phyloP scores from a whole-genome alignment of 2,888 invertebrate genomes.

The Galeruca laticollis region DNA sequence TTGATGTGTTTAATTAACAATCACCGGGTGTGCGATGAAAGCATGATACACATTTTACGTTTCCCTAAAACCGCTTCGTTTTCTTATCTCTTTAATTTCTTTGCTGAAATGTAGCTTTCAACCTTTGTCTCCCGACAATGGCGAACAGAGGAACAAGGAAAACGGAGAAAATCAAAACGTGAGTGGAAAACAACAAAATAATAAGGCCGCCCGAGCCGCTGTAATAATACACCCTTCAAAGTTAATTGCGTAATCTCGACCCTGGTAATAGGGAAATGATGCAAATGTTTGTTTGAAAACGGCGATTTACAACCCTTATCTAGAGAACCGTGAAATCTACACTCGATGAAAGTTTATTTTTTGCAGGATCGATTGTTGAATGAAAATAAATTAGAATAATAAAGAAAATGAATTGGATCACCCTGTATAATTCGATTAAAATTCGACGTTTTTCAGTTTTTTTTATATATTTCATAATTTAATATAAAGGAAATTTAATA shows the following conservation, averaged over 20 bases:
- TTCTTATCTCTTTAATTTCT: background rate
- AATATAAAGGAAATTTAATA: too few relatives aligned
- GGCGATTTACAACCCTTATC: slow-evolving; percentile 29
- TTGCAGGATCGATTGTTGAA: background rate
- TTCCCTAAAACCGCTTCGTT: background rate
- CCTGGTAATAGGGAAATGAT: slow-evolving; percentile 30
- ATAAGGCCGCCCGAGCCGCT: slow-evolving; percentile 31
- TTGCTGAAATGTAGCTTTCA: background rate
- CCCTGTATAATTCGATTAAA: too few relatives aligned
- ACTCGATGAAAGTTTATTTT: background rate
- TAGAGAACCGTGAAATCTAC: background rate
- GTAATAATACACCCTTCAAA: slow-evolving; percentile 37
- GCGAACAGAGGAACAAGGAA: slow-evolving; percentile 20
- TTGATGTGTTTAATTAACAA: too few relatives aligned
- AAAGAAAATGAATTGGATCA: too few relatives aligned
- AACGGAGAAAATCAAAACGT: slow-evolving; percentile 26
- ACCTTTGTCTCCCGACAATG: slow-evolving; percentile 2
- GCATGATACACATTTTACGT: background rate
- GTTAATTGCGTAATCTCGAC: slow-evolving; percentile 34
- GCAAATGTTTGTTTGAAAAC: slow-evolving; percentile 36
- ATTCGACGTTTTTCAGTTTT: too few relatives aligned
- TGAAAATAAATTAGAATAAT: too few relatives aligned
- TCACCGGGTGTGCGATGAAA: background rate
- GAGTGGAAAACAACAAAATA: slow-evolving; percentile 31
- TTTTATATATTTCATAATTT: too few relatives aligned